Evolutionary conservation across 2,113 vertebrate genomes (phyloP), one percentile per base, ranked within the genome.

Genomic region (Takifugu flavidus): DNA sequence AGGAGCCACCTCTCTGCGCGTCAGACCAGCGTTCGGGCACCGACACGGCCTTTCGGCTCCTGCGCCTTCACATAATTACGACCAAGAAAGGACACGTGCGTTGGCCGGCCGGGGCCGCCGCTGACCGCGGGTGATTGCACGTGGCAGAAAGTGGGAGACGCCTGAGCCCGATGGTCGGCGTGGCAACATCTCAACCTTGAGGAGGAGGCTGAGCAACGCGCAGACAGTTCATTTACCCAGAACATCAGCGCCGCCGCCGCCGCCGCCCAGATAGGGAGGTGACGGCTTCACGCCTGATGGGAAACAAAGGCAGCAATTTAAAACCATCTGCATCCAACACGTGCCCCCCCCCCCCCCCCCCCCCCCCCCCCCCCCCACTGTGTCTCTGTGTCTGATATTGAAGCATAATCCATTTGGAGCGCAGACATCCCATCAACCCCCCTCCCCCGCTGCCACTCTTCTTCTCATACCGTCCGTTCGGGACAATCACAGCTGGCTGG

Each of bases 291-390:
- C 77, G 78, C 65, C 83, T 84, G 86, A 89, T 88, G 88, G 89
- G 78, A 90, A 90, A 91, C 90, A 91, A 91, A 91, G 83, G 86
- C 85, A 84, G 87, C 89, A 90, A 90, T 92, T 91, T 90, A 84
- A 91, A 89, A 84, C 78, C 89, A 90, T 90, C 89, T 88, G 84
- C 88, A 88, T 89, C 79, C 67, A 78, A 75, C 84, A 80, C 65
- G 66, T 75, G 78, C 75, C 0, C 13, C 13, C 45, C 13, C 45
- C 44, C 45, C 44, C 14, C 44, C 14, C 44, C 44, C 1, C 29
- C 49, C 72, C 51, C 80, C 67, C 79, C 65, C 59, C 62, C 77
- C 61, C 71, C 77, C 61, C 64, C 83, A 61, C 63, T 63, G 54
- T 56, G 67, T 73, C 73, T 70, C 77, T 84, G 72, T 82, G 82